These are phyloP conservation scores for Drosophila phalerata DNA, from an alignment of 2,888 invertebrate genomes.

Conservation along the genomic window DNA sequence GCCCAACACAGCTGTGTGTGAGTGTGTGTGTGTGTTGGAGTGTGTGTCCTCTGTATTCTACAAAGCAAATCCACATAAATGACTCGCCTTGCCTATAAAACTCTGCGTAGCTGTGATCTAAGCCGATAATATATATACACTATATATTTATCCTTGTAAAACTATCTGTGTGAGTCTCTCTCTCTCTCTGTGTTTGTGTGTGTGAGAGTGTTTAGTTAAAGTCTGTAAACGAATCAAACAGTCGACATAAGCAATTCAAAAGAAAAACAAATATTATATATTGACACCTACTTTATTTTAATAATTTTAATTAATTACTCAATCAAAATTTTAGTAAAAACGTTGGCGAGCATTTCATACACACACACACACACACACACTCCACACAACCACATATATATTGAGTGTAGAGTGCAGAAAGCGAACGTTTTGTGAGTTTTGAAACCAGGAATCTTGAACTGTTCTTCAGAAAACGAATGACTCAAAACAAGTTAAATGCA, in stretches of 20 bases:
- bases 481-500: constrained; percentile 54
- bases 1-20: background rate
- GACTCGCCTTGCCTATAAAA: constrained; percentile 71
- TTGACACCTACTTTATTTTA: constrained; percentile 24
- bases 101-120: constrained; percentile 77
- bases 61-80: constrained; percentile 39
- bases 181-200: constrained; percentile 7
- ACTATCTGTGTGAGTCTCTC: constrained; percentile 16
- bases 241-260: constrained; percentile 38
- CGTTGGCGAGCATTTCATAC: constrained; percentile 19
- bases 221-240: constrained; percentile 31
- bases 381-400: constrained; percentile 13
- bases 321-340: constrained; percentile 47
- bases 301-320: constrained; percentile 32
- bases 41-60: constrained; percentile 23
- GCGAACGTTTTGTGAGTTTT: constrained; percentile 19
- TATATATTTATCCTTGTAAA: constrained; percentile 23
- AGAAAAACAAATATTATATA: constrained; percentile 11
- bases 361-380: constrained; percentile 20
- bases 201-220: constrained; percentile 5
- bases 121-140: constrained; percentile 54
- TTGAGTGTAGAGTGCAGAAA: constrained; percentile 9
- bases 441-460: constrained; percentile 27
- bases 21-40: constrained; percentile 11
- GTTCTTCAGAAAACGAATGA: constrained; percentile 24